Base-by-base conservation (phyloP, 1,140 invertebrate species). In the Diuraphis noxia region DNA sequence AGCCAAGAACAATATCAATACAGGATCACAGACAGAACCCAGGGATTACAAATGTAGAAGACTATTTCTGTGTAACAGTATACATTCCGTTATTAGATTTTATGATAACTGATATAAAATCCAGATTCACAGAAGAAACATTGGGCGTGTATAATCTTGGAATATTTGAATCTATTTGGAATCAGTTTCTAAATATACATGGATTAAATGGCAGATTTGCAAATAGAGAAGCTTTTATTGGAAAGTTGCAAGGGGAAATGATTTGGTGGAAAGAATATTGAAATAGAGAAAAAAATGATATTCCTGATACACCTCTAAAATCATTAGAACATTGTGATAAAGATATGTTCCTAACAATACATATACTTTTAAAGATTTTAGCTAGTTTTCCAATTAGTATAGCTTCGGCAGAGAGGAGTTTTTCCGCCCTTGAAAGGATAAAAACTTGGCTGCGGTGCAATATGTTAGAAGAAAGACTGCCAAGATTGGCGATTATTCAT, bases 71-170 rank as follows among this genome's bases (percentile, higher is more conserved):
- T 43, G 63, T 43, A 63, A 88, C 87, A 77, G 49, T 88, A 77
- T 88, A 63, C 56, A 88, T 88, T 72, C 36, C 49, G 34, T 88
- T 88, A 41, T 56, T 88, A 56, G 30, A 88, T 88, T 88, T 72
- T 63, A 88, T 40, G 77, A 81, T 81, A 81, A 81, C 13, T 88
- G 87, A 63, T 88, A 88, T 88, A 52, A 88, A 88, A 72, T 56
- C 34, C 52, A 56, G 87, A 88, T 88, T 88, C 63, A 85, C 82
- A 46, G 25, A 85, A 85, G 82, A 88, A 88, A 85, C 41, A 85
- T 85, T 85, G 82, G 82, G 82, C 41, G 7, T 85, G 25, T 85
- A 85, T 85, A 85, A 85, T 85, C 17, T 85, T 30, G 82, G 82
- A 85, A 43, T 85, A 85, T 85, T 85, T 85, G 40, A 86, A 86